Base-by-base conservation (phyloP, 2,888 invertebrate genomes). In the Odontothrips loti region DNA sequence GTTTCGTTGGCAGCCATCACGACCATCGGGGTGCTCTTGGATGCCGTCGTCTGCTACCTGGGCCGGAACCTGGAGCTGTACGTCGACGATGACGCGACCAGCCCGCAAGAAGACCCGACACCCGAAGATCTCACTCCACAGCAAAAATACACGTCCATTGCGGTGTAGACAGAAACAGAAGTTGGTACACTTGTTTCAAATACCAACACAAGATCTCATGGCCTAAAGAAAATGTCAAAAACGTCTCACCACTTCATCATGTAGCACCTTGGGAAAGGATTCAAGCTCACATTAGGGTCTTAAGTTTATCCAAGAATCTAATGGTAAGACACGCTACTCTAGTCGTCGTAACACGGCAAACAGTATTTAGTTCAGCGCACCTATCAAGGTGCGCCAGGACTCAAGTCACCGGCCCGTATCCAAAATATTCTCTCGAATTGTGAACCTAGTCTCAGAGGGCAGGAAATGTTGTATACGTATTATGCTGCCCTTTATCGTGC, bases 51-150 rank as follows among this genome's bases (percentile, higher is more conserved):
- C 3, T 92, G 92, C 88, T 90, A 90, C 84, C 87, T 90, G 80
- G 91, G 90, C 0, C 89, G 90, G 82, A 87, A 90, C 86, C 86
- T 92, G 82, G 90, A 91, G 85, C 87, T 92, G 9, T 92, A 92
- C 84, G 90, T 90, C 43, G 86, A 85, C 80, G 85, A 85, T 58
- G 84, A 84, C 29, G 84, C 23, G 10, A 3, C 68, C 8, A 6
- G 23, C 12, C 27, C 68, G 8, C 68, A 23, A 9, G 68, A 75
- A 12, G 34, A 43, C 3, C 34, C 34, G 34, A 43, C 34, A n/a
- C 68, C 68, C 12, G 68, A 75, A 9, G 68, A 75, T 12, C 68
- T 75, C 68, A 75, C 68, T 4, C 68, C 68, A 8, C 68, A 75
- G 27, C 68, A 75, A 9, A 75, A 75, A 12, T 75, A 75, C 68